phyloP scores from a whole-genome alignment of 2,888 invertebrate genomes.

The Mythimna loreyi region DNA sequence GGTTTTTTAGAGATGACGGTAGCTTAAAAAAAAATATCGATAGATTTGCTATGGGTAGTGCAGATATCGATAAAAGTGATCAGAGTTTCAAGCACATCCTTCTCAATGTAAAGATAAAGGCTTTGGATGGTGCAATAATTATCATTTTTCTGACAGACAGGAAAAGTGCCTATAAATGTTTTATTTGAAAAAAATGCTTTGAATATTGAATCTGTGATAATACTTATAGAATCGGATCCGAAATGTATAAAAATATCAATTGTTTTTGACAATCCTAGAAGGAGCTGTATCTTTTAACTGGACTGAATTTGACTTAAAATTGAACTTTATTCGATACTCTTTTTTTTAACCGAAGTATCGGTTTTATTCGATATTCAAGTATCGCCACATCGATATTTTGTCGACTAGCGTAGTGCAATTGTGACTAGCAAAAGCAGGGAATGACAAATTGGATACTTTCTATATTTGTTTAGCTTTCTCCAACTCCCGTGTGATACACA shows the following conservation, averaged over 20 bases:
- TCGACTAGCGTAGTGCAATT: constrained; percentile 24
- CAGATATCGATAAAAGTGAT: not conserved
- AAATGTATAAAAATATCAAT: not conserved
- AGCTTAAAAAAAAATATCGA: not conserved
- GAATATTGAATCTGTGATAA: no score
- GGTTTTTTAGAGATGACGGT: constrained; percentile 11
- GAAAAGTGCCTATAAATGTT: no score
- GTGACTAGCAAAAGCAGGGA: no score
- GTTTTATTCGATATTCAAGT: not conserved
- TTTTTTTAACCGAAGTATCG: not conserved
- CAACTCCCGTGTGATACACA: constrained; percentile 64
- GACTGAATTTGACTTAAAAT: no score
- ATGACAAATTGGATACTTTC: constrained; percentile 71
- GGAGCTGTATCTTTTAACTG: not conserved
- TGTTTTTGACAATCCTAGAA: not conserved
- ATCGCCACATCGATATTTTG: not conserved
- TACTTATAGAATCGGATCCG: not conserved
- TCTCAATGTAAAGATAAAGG: no score
- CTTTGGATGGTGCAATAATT: no score
- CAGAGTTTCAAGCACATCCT: no score
- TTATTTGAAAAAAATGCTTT: no score
- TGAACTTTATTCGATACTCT: no score
- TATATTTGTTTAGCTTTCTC: constrained; percentile 67
- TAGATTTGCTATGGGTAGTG: not conserved
- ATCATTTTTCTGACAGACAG: no score